Evolutionary conservation across 2,113 vertebrate species (phyloP), one percentile per base, ranked within the genome.

Genomic region (Leptobrachium ailaonicum): DNA sequence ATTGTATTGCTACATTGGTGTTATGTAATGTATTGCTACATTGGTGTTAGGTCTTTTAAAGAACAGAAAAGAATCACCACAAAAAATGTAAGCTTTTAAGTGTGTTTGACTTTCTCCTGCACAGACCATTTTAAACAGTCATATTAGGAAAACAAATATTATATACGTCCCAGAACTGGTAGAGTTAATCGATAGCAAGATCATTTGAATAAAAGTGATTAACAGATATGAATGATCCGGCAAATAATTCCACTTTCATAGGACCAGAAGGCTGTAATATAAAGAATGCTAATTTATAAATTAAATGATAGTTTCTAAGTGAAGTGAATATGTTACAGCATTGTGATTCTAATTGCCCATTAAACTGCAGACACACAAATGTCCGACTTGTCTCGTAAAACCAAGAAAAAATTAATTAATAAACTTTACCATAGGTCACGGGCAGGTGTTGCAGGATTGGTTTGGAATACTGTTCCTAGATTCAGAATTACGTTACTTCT

Each of bases 231-330:
- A 80, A 73, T 80, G 54, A 73, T 73, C 63, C 70, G n/a, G 45
- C 47, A 73, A 45, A 73, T 80, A 80, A 79, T 80, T 80, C 41
- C 62, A 73, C 70, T 80, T 67, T 67, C 66, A 50, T 68, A 80
- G 73, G 71, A 80, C 71, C 63, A 68, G 62, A 58, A 80, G 78
- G 71, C 78, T 67, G 78, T 80, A 73, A 74, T 67, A 73, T 69
- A 80, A 80, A 73, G 71, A 68, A 54, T 68, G 50, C 41, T 80
- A 74, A 80, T 80, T 80, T 80, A 74, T 80, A 74, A 73, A 73
- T 80, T 63, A 73, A 71, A 80, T 73, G 62, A 50, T 80, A 45
- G 62, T 68, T 73, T 80, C 71, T 80, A 74, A 73, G 69, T 60
- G 68, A 73, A 80, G 78, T 67, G 63, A 71, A 60, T 73, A 60